Base-by-base conservation (phyloP, 2,888 invertebrate species). In the Pyrrhia umbra region DNA sequence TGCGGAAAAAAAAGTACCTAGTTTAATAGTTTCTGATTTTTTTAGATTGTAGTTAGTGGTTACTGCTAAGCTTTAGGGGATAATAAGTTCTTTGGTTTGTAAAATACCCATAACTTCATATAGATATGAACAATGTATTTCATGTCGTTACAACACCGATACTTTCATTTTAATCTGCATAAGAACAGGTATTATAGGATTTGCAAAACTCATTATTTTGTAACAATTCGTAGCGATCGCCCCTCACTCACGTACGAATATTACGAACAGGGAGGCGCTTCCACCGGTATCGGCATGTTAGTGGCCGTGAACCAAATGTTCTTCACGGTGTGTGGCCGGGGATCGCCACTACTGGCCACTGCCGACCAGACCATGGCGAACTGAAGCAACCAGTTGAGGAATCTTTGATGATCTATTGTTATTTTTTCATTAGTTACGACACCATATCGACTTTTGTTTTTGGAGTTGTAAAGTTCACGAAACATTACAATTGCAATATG, bases 321-420 rank as follows among this genome's bases (percentile, higher is more conserved):
- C 87, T 93, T 92, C 92, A 92, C 89, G 93, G 88, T 90, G 72
- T 55, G 66, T 87, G 87, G 69, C 71, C 84, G 63, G 75, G 79
- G 73, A 74, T 74, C 75, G 81, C 69, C 72, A 74, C 65, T 55
- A 63, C 75, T 74, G 80, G 77, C 82, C 79, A 82, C 84, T 84
- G 81, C 83, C 86, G 85, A 86, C 65, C 85, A 84, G 81, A 87
- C 82, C 88, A 81, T 85, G 75, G 82, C 86, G 79, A 70, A 83
- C 81, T 86, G 86, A 80, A 69, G 85, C 84, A 88, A 87, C 85
- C 74, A 82, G 84, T 88, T 85, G 83, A 77, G 81, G 88, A 82
- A 88, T 84, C 80, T 90, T 85, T 88, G 88, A 91, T 88, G 91
- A 91, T 88, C 92, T 89, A 94, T 94, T 94, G 93, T 94, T 93